Base-by-base conservation (phyloP, 2,113 vertebrate genomes). In the Felis catus region DNA sequence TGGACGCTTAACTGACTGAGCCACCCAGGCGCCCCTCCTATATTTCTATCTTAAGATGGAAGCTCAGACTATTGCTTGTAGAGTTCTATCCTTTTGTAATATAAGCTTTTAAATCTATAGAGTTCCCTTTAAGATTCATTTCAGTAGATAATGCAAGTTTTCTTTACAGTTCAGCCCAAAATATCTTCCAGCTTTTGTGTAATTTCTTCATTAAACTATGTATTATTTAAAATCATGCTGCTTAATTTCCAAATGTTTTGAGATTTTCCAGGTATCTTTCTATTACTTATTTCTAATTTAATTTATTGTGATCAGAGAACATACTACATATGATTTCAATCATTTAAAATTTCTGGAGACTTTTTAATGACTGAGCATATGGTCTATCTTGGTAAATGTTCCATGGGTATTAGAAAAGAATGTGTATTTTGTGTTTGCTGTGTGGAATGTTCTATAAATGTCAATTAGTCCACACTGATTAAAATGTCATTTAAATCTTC, bases 211-310 rank as follows among this genome's bases (percentile, higher is more conserved):
- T 83, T 66, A 29, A 93, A 51, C 33, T 5, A 39, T 51, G 18
- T 33, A 68, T 78, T 68, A 51, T 84, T 58, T 78, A 89, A 25
- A 84, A 55, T 33, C 73, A 89, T 29, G 48, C 70, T 79, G 10
- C 63, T 48, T 92, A 84, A 70, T 84, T 76, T 93, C 39, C 41
- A 93, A 71, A 21, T 83, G 31, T 61, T 61, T 70, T 1, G 11
- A 39, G 41, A 25, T 48, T 93, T 71, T 86, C 15, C 7, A 82
- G 31, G 31, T 76, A 14, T 74, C 27, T 80, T 80, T 95, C 66
- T 65, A 66, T 82, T 73, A 86, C 53, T 92, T 88, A 89, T 78
- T 63, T 78, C 71, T 84, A 51, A 61, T 84, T 78, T 93, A 45
- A 68, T 53, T 18, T 33, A 27, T 58, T 80, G 11, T 96, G 11